Conservation (phyloP, 2,888 invertebrate genomes). For the Caenorhabditis sulstoni region DNA sequence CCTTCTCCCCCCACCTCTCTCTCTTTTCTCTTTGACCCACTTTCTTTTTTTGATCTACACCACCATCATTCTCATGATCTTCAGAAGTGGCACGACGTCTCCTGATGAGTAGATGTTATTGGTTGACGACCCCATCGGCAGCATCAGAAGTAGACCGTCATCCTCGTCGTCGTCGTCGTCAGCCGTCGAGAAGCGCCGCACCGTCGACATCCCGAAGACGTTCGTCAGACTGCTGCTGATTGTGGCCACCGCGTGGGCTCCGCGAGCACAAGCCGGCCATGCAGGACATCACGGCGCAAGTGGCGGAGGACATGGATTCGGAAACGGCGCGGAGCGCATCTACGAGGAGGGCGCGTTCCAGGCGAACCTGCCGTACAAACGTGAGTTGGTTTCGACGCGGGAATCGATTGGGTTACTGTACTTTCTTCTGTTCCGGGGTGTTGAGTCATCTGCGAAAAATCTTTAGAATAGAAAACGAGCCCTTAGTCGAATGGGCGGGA, state of each 20-base stretch:
- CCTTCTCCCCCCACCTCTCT: background rate
- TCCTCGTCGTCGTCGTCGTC: too few relatives aligned
- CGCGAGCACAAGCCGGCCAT: too few relatives aligned
- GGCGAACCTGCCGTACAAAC: conserved; percentile 52
- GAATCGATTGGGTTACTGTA: background rate
- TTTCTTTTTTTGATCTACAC: conserved; percentile 5
- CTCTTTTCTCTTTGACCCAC: background rate
- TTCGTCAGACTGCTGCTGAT: conserved; percentile 22
- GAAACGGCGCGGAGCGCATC: conserved; percentile 15
- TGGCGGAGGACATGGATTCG: conserved; percentile 1
- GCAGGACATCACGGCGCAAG: too few relatives aligned
- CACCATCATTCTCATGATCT: too few relatives aligned
- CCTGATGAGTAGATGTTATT: conserved; percentile 64
- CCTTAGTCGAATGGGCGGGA: too few relatives aligned
- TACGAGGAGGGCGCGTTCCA: conserved; percentile 32
- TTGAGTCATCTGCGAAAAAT: too few relatives aligned
- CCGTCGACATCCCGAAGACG: conserved; percentile 13
- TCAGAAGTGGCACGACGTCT: conserved; percentile 40
- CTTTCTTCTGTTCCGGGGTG: conserved; percentile 12
- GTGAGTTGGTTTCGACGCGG: conserved; percentile 33
- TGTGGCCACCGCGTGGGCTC: background rate
- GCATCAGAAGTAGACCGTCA: conserved; percentile 3
- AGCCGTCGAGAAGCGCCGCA: background rate
- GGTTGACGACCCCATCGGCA: conserved; percentile 49
- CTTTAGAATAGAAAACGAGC: too few relatives aligned